These are phyloP conservation scores for Macheiramphus alcinus DNA, from an alignment of 2,113 vertebrate species.

Conservation along the genomic window DNA sequence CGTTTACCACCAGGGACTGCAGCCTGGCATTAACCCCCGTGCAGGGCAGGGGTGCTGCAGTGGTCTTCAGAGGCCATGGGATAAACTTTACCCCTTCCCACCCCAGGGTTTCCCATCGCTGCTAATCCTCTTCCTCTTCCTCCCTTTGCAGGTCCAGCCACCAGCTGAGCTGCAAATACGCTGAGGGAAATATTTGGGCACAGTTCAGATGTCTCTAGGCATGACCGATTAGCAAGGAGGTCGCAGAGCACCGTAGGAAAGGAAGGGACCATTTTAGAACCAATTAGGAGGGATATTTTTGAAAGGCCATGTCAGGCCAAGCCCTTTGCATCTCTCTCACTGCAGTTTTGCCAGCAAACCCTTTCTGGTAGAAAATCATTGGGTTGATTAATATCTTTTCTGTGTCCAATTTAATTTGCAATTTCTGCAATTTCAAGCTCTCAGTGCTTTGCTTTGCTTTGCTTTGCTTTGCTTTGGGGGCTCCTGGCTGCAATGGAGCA, in stretches of 20 bases:
- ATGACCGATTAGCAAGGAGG: neutral
- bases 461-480: neutral
- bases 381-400: neutral
- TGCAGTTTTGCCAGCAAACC: neutral
- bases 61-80: neutral
- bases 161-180: neutral
- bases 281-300: neutral
- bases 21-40: neutral
- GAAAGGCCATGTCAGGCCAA: neutral
- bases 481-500: neutral
- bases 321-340: neutral
- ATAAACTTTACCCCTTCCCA: neutral
- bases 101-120: fast-evolving
- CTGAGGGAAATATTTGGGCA: neutral
- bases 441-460: neutral
- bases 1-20: neutral
- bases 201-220: neutral
- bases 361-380: neutral
- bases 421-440: neutral
- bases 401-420: neutral
- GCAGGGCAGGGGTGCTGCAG: neutral
- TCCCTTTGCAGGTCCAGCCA: neutral
- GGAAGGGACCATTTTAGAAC: neutral
- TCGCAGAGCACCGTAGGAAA: neutral
- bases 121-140: neutral